Percentiles rank a stretch among this genome's conserved stretches.
Conservation (phyloP, 2,888 invertebrate species). For the Apamea anceps region DNA sequence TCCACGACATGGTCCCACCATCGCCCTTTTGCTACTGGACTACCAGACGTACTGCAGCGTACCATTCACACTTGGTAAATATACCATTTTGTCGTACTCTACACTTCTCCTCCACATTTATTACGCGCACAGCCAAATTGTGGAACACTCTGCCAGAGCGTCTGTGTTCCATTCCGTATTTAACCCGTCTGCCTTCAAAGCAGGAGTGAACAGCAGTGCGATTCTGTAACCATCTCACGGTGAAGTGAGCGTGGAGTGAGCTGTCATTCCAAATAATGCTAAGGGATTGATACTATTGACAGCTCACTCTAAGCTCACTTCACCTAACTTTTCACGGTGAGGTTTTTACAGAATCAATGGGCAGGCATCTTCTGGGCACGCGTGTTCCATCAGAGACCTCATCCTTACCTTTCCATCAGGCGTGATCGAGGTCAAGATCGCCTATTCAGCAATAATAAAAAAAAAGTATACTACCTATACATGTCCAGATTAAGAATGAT, state of each 20-base stretch:
- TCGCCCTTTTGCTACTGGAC: not conserved
- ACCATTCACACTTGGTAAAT: not conserved
- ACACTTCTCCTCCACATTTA: not conserved
- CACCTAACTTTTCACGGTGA: too few relatives aligned
- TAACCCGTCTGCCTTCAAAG: not conserved
- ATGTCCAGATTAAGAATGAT: not conserved
- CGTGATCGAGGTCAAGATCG: not conserved
- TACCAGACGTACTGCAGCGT: not conserved
- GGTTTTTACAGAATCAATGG: too few relatives aligned
- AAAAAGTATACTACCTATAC: too few relatives aligned
- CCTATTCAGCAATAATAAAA: too few relatives aligned
- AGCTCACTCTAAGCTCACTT: too few relatives aligned
- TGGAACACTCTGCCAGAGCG: not conserved
- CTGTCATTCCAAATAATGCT: too few relatives aligned
- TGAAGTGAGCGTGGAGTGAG: too few relatives aligned
- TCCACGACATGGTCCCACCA: too few relatives aligned
- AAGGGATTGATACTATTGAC: too few relatives aligned
- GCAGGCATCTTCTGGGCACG: not conserved
- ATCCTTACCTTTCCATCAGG: not conserved
- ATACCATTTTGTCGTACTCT: not conserved
- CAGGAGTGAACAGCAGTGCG: not conserved
- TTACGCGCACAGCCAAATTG: not conserved
- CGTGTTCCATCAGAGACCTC: not conserved
- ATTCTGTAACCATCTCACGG: too few relatives aligned
- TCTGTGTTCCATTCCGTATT: not conserved